Base-by-base conservation (phyloP, 2,113 vertebrate species). In the Tachycineta bicolor region DNA sequence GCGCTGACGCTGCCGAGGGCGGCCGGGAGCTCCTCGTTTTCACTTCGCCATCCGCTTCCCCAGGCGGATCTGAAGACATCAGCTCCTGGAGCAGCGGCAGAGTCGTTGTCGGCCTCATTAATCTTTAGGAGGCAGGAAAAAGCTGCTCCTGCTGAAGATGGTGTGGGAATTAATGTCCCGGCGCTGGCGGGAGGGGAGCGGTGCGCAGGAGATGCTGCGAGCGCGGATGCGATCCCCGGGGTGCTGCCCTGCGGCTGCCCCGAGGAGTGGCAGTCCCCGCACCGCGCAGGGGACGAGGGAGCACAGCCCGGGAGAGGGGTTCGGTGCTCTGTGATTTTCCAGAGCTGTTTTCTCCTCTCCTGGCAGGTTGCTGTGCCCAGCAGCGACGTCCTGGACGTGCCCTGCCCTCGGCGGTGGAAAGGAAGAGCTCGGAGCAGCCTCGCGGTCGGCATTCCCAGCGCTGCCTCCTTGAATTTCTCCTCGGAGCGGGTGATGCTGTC, bases 91-190 rank as follows among this genome's bases (percentile, higher is more conserved):
- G 71, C 59, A 37, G 0, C 52, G 71, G 10, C 28, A 85, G 87
- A 76, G 49, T 69, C 68, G 56, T 19, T 14, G 56, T 31, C 86
- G 41, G 86, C 90, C 91, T 82, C 91, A 82, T 67, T 82, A 95
- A 91, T 64, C 65, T 78, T 68, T n/a, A 56, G 52, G 41, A 88
- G 73, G 46, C 62, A 89, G 95, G 85, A 79, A 95, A 85, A 93
- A 88, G 69, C 90, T 75, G 31, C 85, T 91, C 21, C 80, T 55
- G 62, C 39, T 37, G 63, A 4, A 58, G 88, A 50, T 23, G 64
- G 25, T 55, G 79, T 28, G 70, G 86, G 78, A 93, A 92, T 87
- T 10, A 73, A 79, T 47, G 76, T 65, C 83, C 70, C 76, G 33
- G 83, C 6, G 9, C 31, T 6, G 28, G 70, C 0, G 15, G 6